A percentile compares a stretch with the other conserved stretches of the same genome.
These are phyloP conservation scores for Emys orbicularis DNA, from an alignment of 2,797 vertebrate genomes.

Conservation along the genomic window DNA sequence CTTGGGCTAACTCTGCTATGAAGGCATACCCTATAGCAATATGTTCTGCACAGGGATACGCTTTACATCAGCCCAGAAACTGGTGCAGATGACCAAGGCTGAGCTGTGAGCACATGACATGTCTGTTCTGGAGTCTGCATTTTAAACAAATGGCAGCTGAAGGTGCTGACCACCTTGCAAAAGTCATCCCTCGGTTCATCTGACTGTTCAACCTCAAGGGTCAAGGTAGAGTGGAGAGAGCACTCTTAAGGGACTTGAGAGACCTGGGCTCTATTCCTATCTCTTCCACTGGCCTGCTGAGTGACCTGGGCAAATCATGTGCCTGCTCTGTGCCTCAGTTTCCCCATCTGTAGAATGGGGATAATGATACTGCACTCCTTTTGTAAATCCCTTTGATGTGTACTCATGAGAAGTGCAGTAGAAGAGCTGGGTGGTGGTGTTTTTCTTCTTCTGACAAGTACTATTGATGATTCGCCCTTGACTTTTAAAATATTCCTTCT, in stretches of 20 bases:
- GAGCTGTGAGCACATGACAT: too few relatives aligned
- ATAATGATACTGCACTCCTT: background rate
- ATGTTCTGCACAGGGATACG: too few relatives aligned
- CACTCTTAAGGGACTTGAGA: background rate
- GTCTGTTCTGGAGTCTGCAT: too few relatives aligned
- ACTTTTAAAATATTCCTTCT: constrained; percentile 38
- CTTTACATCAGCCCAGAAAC: too few relatives aligned
- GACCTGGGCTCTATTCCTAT: background rate
- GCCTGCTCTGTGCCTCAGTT: too few relatives aligned
- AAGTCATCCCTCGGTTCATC: background rate
- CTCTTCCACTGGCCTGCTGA: background rate
- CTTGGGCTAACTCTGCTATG: too few relatives aligned
- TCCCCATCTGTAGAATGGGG: background rate
- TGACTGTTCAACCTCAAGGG: background rate
- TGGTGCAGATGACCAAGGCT: too few relatives aligned
- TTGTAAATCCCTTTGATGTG: background rate
- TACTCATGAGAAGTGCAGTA: background rate
- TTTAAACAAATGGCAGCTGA: too few relatives aligned
- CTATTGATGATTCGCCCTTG: background rate
- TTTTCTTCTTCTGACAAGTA: constrained; percentile 26
- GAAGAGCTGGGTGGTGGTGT: background rate
- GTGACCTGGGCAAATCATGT: too few relatives aligned
- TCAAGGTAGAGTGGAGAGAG: background rate
- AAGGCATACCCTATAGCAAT: too few relatives aligned
- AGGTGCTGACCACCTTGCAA: background rate